Percentiles rank a stretch among this genome's conserved stretches.
Evolutionary conservation across 2,797 vertebrate species (phyloP).

Genomic region (Aeoliscus strigatus): DNA sequence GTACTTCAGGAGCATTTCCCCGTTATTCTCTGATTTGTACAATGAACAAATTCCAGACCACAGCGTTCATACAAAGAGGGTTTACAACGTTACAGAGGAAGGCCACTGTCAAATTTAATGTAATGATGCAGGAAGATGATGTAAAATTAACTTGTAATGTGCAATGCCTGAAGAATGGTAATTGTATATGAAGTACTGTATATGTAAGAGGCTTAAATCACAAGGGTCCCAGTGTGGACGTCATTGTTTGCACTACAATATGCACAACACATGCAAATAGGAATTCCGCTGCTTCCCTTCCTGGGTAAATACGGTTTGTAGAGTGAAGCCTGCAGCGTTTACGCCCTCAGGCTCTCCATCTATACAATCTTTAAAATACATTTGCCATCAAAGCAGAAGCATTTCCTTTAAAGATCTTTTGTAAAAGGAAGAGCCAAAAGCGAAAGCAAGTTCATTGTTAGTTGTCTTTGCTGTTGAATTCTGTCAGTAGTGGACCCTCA

Average conservation of each 20-base stretch:
- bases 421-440: slow-evolving; percentile 18
- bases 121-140: no score
- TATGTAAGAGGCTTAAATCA: slow-evolving; percentile 2
- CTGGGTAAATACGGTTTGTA: slow-evolving; percentile 20
- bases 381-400: slow-evolving; percentile 18
- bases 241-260: slow-evolving; percentile 10
- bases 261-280: slow-evolving; percentile 10
- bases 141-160: no score
- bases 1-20: no score
- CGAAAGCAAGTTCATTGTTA: slow-evolving; percentile 9
- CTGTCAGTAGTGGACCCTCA: slow-evolving; percentile 17
- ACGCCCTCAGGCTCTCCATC: slow-evolving; percentile 10
- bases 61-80: no score
- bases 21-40: no score
- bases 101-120: no score
- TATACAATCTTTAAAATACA: slow-evolving; percentile 12
- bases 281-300: slow-evolving; percentile 1
- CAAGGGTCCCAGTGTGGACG: not conserved
- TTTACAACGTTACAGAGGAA: no score
- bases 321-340: slow-evolving; percentile 8
- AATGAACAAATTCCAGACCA: no score
- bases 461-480: slow-evolving; percentile 25
- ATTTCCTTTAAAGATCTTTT: slow-evolving; percentile 3
- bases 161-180: no score
- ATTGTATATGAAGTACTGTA: no score